Conservation (phyloP, 2,113 vertebrate species). For the Chaetorhynchus papuensis region DNA sequence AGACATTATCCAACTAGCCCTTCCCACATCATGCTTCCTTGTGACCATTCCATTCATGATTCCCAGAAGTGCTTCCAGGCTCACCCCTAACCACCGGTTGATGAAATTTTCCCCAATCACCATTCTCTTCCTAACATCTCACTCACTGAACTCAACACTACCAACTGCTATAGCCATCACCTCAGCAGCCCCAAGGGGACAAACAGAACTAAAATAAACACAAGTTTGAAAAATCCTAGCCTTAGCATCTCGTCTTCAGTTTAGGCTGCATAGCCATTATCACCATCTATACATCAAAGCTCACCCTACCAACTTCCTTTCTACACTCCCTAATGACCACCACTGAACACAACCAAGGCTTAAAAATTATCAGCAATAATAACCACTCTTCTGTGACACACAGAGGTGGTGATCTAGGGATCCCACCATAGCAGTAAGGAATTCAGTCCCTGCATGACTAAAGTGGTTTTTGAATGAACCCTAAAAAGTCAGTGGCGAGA, state of each 20-base stretch:
- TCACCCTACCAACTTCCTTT: neutral
- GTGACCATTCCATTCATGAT: rapidly evolving
- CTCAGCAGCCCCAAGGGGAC: neutral
- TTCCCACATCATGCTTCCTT: neutral
- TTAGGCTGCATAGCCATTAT: neutral
- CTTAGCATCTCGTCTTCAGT: rapidly evolving
- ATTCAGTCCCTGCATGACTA: neutral
- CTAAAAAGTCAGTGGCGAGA: neutral
- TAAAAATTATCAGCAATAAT: neutral
- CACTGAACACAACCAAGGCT: neutral
- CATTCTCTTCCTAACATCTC: neutral
- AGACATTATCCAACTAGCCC: neutral
- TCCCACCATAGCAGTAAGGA: neutral
- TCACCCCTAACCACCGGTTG: neutral
- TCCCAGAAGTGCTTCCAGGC: neutral
- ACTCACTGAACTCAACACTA: neutral
- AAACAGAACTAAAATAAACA: neutral
- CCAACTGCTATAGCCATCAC: neutral
- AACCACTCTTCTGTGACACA: neutral
- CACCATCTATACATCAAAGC: rapidly evolving
- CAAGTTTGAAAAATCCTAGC: neutral
- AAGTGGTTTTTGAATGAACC: neutral
- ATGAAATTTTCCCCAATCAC: neutral
- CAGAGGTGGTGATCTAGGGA: neutral
- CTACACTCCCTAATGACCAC: neutral